Conservation (phyloP, 2,113 vertebrate species). For the Orientallactaga bullata region DNA sequence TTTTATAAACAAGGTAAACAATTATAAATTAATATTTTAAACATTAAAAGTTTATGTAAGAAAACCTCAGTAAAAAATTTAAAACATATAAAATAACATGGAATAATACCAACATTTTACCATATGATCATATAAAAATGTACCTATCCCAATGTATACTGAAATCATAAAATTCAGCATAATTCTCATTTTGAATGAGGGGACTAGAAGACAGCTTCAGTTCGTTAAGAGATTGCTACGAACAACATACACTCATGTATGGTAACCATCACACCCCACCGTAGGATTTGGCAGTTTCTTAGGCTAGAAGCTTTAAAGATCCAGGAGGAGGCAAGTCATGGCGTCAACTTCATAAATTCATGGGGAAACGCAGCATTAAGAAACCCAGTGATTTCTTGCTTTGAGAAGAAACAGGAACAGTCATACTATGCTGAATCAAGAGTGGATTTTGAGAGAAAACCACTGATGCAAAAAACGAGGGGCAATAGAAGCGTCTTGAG, state of each 20-base stretch:
- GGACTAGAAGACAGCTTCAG: not conserved
- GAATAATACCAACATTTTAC: not conserved
- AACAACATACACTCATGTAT: not conserved
- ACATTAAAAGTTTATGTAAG: not conserved
- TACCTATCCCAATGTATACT: not conserved
- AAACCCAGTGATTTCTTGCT: not conserved
- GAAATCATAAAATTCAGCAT: slow-evolving; percentile 10
- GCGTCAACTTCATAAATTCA: not conserved
- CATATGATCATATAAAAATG: not conserved
- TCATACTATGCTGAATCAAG: not conserved
- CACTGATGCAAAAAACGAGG: not conserved
- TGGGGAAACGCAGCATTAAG: not conserved
- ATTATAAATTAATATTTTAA: not conserved
- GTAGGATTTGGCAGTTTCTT: not conserved
- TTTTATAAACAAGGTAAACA: slow-evolving; percentile 41
- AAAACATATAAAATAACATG: not conserved
- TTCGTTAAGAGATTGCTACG: not conserved
- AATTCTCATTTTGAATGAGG: not conserved
- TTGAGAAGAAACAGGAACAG: not conserved
- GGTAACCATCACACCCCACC: not conserved
- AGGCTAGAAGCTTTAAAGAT: not conserved
- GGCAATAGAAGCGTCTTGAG: not conserved
- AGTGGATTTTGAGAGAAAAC: not conserved
- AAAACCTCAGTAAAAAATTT: not conserved
- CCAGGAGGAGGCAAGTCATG: not conserved